A percentile compares a stretch with the other conserved stretches of the same genome.
Evolutionary conservation across 2,113 vertebrate genomes (phyloP).

Genomic region (Oncorhynchus kisutch): DNA sequence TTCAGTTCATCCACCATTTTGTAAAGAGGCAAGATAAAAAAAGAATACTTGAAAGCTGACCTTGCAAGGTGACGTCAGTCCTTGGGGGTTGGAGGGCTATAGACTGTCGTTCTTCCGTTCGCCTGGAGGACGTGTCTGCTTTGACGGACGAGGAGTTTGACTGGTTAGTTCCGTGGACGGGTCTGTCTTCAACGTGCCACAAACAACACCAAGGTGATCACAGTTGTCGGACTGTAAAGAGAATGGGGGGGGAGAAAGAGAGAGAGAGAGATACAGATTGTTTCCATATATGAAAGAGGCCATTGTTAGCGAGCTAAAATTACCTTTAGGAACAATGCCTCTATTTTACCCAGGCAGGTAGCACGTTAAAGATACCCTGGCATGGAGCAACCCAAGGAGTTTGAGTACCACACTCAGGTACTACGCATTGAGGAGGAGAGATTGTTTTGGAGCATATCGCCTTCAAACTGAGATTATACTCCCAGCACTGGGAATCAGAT

Average conservation of each 20-base stretch:
- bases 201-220: slow-evolving; percentile 47
- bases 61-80: slow-evolving; percentile 40
- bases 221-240: slow-evolving; percentile 50
- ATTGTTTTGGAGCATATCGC: slow-evolving; percentile 54
- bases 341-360: slow-evolving; percentile 64
- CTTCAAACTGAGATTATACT: slow-evolving; percentile 37
- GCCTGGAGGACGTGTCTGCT: neutral
- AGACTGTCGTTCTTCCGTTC: neutral
- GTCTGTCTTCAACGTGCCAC: slow-evolving; percentile 14
- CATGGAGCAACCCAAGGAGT: slow-evolving; percentile 50
- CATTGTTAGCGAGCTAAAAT: slow-evolving; percentile 71
- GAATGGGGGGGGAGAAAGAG: slow-evolving; percentile 36
- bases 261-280: slow-evolving; percentile 61
- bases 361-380: slow-evolving; percentile 65
- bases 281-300: slow-evolving; percentile 68
- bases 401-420: slow-evolving; percentile 67
- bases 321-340: slow-evolving; percentile 64
- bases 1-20: neutral
- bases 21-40: slow-evolving; percentile 12
- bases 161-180: slow-evolving; percentile 11
- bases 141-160: slow-evolving; percentile 17
- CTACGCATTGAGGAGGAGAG: slow-evolving; percentile 69
- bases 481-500: slow-evolving; percentile 9
- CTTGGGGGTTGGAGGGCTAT: neutral
- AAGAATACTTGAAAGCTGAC: slow-evolving; percentile 52